phyloP scores from a whole-genome alignment of 2,113 vertebrate genomes.

The Nycticorax nycticorax region DNA sequence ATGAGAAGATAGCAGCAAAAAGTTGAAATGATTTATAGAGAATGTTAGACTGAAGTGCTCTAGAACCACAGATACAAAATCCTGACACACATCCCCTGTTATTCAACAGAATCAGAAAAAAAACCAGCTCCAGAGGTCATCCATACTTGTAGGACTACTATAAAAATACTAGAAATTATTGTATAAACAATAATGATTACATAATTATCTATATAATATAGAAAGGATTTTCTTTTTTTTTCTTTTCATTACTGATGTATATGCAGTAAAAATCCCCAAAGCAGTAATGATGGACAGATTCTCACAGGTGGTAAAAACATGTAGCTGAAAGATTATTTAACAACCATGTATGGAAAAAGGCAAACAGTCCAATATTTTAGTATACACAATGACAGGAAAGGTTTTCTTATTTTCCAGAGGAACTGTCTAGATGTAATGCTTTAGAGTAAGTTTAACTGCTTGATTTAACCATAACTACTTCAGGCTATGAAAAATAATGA shows the following conservation, averaged over 20 bases:
- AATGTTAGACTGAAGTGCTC: background rate
- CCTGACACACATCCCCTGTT: background rate
- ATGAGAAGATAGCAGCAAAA: background rate
- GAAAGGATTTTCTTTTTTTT: rapidly evolving
- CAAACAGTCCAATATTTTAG: background rate
- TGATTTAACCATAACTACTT: background rate
- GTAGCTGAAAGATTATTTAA: background rate
- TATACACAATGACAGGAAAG: background rate
- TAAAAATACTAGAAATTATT: background rate
- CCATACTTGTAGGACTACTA: background rate
- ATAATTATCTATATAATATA: background rate
- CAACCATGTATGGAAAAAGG: background rate
- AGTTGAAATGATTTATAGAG: background rate
- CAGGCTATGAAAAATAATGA: background rate
- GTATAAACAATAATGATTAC: background rate
- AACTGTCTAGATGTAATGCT: background rate
- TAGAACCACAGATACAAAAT: background rate
- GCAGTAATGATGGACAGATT: rapidly evolving
- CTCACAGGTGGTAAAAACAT: background rate
- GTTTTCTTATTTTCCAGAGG: background rate
- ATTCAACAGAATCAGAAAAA: background rate
- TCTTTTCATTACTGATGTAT: background rate
- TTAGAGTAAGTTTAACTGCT: background rate
- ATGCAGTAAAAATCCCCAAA: background rate
- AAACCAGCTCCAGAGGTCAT: background rate